A percentile compares a stretch with the other conserved stretches of the same genome.
phyloP scores from a whole-genome alignment of 2,113 vertebrate species.

The Mixornis gularis region DNA sequence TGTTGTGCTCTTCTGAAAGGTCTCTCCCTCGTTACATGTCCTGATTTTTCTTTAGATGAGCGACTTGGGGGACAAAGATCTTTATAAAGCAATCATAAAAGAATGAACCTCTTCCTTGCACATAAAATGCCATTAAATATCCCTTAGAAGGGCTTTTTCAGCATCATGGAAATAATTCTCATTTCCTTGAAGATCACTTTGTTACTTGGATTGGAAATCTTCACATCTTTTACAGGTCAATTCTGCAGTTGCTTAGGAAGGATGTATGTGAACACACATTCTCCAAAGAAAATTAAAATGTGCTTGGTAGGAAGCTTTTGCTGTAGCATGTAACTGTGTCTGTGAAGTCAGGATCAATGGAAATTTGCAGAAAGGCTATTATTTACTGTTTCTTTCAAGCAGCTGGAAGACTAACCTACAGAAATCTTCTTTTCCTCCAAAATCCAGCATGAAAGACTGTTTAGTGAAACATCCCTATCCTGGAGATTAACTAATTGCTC shows the following conservation, averaged over 20 bases:
- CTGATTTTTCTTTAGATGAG: not conserved
- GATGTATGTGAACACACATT: not conserved
- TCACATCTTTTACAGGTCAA: not conserved
- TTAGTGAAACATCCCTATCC: slow-evolving; percentile 31
- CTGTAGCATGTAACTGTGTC: not conserved
- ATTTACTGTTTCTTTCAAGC: slow-evolving; percentile 35
- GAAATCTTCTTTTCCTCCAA: slow-evolving; percentile 31
- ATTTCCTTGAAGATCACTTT: not conserved
- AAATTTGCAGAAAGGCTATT: slow-evolving; percentile 25
- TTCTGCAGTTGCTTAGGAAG: not conserved
- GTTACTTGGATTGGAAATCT: not conserved
- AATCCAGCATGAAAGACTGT: slow-evolving; percentile 45
- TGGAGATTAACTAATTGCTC: slow-evolving; percentile 58
- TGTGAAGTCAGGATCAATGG: slow-evolving; percentile 40
- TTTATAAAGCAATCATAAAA: not conserved
- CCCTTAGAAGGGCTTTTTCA: not conserved
- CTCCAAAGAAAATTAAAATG: slow-evolving; percentile 6
- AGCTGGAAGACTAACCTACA: not conserved
- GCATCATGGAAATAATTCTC: not conserved
- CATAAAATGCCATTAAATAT: not conserved
- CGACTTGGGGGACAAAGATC: not conserved
- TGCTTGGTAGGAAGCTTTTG: not conserved
- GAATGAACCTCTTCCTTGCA: not conserved
- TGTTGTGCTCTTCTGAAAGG: not conserved
- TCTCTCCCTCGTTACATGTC: not conserved